A percentile compares a stretch with the other conserved stretches of the same genome.
Evolutionary conservation across 2,888 invertebrate species (phyloP).

Genomic region (Lottia scabra): DNA sequence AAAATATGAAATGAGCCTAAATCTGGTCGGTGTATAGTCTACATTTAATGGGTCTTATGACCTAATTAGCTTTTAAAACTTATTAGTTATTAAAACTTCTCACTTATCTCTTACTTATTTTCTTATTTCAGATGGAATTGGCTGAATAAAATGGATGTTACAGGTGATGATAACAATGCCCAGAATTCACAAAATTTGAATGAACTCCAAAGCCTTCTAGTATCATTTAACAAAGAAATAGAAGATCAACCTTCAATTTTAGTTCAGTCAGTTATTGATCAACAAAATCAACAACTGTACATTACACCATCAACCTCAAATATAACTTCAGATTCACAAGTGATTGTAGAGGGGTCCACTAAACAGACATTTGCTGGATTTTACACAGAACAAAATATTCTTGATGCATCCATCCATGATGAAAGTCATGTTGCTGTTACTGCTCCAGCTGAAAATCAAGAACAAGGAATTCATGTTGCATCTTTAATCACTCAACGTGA

Average conservation of each 20-base stretch:
- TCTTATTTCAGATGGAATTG: neutral
- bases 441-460: neutral
- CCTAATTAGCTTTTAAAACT: too few species aligned
- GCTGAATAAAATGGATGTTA: neutral
- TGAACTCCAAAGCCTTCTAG: constrained; percentile 84
- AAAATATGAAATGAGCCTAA: too few species aligned
- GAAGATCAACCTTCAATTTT: constrained; percentile 65
- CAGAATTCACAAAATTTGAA: constrained; percentile 70
- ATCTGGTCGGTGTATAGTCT: too few species aligned
- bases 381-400: constrained; percentile 15
- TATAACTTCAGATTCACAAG: neutral
- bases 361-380: constrained; percentile 19
- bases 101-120: neutral
- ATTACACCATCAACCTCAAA: constrained; percentile 9
- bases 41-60: too few species aligned
- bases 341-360: constrained; percentile 13
- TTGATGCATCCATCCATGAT: constrained; percentile 15
- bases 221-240: constrained; percentile 86
- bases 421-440: constrained; percentile 11
- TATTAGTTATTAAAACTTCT: too few species aligned
- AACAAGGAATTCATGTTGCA: neutral
- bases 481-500: neutral
- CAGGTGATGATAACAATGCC: neutral
- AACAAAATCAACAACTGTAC: constrained; percentile 8
- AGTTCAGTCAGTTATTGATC: constrained; percentile 28